Evolutionary conservation across 2,888 invertebrate genomes (phyloP).

Genomic region (Brenthis ino): DNA sequence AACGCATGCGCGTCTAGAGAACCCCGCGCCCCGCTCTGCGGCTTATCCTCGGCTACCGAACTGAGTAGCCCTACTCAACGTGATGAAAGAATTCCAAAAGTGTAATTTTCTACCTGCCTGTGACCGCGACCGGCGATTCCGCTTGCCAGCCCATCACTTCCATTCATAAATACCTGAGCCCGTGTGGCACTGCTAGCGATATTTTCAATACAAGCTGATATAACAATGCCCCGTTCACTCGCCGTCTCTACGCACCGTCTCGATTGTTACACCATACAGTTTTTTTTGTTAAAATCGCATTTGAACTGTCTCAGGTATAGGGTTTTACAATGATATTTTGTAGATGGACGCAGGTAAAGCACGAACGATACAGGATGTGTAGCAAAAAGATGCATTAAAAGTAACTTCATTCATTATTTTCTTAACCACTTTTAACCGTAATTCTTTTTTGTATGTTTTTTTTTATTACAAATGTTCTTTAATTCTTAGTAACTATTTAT

Average conservation of each 20-base stretch:
- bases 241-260: slow-evolving; percentile 59
- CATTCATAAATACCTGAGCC: slow-evolving; percentile 81
- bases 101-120: slow-evolving; percentile 80
- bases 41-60: slow-evolving; percentile 72
- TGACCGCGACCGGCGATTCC: slow-evolving; percentile 69
- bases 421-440: slow-evolving; percentile 41
- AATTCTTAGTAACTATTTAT: no score
- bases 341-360: slow-evolving; percentile 63
- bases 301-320: slow-evolving; percentile 68
- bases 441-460: not conserved
- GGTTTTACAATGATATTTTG: slow-evolving; percentile 62
- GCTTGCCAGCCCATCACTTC: slow-evolving; percentile 74
- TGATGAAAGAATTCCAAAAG: slow-evolving; percentile 80
- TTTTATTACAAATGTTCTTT: not conserved
- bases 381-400: slow-evolving; percentile 53
- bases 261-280: slow-evolving; percentile 66
- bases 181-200: slow-evolving; percentile 53
- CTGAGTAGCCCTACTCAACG: slow-evolving; percentile 73
- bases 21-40: slow-evolving; percentile 80
- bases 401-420: slow-evolving; percentile 59
- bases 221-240: slow-evolving; percentile 52
- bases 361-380: slow-evolving; percentile 74
- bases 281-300: slow-evolving; percentile 67
- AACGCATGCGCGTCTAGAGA: slow-evolving; percentile 76
- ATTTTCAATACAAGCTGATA: slow-evolving; percentile 55